Conservation (phyloP, 1,140 invertebrate genomes). For the Lethocerus indicus region DNA sequence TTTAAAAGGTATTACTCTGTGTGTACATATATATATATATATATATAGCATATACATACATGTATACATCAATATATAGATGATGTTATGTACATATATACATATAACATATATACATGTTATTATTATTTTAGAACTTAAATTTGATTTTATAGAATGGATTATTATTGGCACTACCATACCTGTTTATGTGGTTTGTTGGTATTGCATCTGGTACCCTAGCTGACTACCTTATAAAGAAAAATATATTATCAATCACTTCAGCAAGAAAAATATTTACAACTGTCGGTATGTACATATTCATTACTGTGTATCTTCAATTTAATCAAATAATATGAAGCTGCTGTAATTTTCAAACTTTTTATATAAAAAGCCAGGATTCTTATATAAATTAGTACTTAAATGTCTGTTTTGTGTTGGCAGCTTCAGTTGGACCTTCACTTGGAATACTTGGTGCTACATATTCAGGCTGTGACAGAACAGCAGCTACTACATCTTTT, state of each 20-base stretch:
- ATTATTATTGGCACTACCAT: slow-evolving; percentile 45
- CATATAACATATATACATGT: no score
- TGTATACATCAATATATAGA: no score
- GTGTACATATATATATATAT: no score
- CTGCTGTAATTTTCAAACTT: not conserved
- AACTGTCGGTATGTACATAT: slow-evolving; percentile 19
- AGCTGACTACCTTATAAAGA: slow-evolving; percentile 20
- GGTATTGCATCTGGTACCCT: slow-evolving; percentile 37
- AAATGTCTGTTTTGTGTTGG: slow-evolving; percentile 20
- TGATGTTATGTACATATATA: no score
- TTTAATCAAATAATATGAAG: not conserved
- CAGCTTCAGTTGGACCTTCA: slow-evolving; percentile 49
- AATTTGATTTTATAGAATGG: slow-evolving; percentile 45
- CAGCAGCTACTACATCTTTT: slow-evolving; percentile 41
- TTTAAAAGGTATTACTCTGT: no score
- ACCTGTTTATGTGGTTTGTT: slow-evolving; percentile 51
- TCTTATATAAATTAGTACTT: not conserved
- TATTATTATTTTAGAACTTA: no score
- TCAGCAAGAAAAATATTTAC: slow-evolving; percentile 22
- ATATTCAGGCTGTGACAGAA: slow-evolving; percentile 52
- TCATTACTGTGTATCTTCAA: no score
- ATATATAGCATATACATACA: no score
- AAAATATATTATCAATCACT: slow-evolving; percentile 16
- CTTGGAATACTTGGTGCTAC: slow-evolving; percentile 60
- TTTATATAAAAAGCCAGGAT: not conserved